Percentiles rank a stretch among this genome's conserved stretches.
phyloP scores from a whole-genome alignment of 2,113 vertebrate genomes.

The Hippotragus niger region DNA sequence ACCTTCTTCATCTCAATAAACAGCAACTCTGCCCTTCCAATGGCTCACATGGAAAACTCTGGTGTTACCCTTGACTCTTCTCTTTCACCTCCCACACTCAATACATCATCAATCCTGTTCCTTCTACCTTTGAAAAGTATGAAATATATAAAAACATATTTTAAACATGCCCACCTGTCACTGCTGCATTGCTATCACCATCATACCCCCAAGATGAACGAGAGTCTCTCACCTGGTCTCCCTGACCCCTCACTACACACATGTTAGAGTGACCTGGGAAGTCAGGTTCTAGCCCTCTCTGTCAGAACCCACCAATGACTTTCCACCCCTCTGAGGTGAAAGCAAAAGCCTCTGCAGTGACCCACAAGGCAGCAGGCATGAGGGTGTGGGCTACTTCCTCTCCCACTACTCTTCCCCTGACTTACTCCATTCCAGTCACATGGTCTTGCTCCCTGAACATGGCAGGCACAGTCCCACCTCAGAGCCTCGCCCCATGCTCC shows the following conservation, averaged over 20 bases:
- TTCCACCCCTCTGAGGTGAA: not conserved
- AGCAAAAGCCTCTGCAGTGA: not conserved
- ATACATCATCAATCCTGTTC: not conserved
- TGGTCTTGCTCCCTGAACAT: not conserved
- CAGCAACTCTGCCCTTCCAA: not conserved
- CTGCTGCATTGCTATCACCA: not conserved
- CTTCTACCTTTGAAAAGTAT: not conserved
- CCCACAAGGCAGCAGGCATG: not conserved
- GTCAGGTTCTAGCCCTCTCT: not conserved
- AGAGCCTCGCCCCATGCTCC: not conserved
- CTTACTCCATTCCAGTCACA: no score
- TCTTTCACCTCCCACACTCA: not conserved
- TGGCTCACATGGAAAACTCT: not conserved
- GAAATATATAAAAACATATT: not conserved
- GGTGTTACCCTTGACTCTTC: not conserved
- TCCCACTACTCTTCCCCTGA: not conserved
- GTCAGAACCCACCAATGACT: not conserved
- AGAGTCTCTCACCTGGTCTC: not conserved
- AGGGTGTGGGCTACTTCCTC: no score
- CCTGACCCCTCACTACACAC: not conserved
- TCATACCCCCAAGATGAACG: not conserved
- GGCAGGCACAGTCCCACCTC: not conserved
- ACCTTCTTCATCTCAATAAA: not conserved
- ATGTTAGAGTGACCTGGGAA: not conserved
- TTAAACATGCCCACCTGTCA: not conserved